A percentile compares a stretch with the other conserved stretches of the same genome.
phyloP scores from a whole-genome alignment of 2,888 invertebrate genomes.

The Metopia argyrocephala region DNA sequence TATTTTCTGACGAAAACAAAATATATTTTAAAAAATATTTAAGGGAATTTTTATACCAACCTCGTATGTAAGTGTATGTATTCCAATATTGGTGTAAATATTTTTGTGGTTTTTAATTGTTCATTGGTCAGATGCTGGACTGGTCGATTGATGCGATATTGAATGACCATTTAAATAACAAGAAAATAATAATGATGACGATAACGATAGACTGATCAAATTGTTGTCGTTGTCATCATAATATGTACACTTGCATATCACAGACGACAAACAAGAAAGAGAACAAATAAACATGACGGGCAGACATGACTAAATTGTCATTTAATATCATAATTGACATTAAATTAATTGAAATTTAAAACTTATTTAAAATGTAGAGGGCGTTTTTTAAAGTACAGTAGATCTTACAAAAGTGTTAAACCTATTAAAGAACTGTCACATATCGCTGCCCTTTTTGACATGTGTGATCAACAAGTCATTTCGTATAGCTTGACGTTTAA shows the following conservation, averaged over 20 bases:
- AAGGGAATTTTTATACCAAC: too few species aligned
- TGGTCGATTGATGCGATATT: conserved; percentile 36
- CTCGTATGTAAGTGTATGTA: background rate
- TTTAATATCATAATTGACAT: too few species aligned
- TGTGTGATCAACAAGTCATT: too few species aligned
- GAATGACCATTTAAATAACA: conserved; percentile 12
- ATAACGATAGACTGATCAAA: conserved; percentile 16
- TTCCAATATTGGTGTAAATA: conserved; percentile 22
- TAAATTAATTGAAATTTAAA: conserved; percentile 37
- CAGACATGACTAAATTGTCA: conserved; percentile 26
- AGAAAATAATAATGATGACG: background rate
- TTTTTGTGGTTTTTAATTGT: conserved; percentile 60
- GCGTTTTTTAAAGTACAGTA: too few species aligned
- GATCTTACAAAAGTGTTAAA: too few species aligned
- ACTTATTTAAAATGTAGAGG: background rate
- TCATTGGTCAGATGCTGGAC: conserved; percentile 34
- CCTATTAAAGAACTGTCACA: too few species aligned
- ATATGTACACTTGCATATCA: conserved; percentile 18
- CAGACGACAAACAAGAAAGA: background rate
- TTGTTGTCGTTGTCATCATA: conserved; percentile 18
- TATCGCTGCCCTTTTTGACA: too few species aligned
- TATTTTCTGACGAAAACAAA: too few species aligned
- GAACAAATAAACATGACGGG: background rate
- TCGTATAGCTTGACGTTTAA: too few species aligned
- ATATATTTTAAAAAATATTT: too few species aligned